Conservation (phyloP, 2,113 vertebrate species). For the Silurus glanis region DNA sequence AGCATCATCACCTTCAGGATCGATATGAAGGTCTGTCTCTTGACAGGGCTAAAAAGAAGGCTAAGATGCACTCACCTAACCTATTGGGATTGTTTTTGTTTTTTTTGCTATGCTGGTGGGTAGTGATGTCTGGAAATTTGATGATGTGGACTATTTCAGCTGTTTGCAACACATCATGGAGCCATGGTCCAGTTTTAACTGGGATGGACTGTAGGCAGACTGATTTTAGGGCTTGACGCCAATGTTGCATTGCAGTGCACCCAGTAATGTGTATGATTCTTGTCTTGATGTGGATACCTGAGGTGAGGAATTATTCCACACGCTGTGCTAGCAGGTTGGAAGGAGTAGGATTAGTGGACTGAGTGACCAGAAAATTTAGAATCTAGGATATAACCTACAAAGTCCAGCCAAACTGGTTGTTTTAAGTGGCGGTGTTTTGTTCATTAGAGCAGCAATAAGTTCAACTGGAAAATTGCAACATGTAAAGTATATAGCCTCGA, state of each 20-base stretch:
- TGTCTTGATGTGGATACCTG: neutral
- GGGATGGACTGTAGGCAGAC: constrained; percentile 3
- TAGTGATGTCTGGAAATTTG: neutral
- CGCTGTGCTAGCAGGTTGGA: neutral
- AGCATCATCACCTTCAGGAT: constrained; percentile 52
- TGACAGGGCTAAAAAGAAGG: neutral
- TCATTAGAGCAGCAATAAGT: neutral
- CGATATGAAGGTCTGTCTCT: constrained; percentile 54
- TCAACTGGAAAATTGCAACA: neutral
- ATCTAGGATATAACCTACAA: neutral
- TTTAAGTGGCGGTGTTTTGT: neutral
- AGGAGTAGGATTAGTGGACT: neutral
- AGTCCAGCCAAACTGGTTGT: neutral
- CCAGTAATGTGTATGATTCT: neutral
- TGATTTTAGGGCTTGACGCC: constrained; percentile 25
- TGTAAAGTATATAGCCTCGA: neutral
- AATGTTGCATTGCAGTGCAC: constrained; percentile 38
- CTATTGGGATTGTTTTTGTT: neutral
- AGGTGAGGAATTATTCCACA: neutral
- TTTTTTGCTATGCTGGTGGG: neutral
- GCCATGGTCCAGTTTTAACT: neutral
- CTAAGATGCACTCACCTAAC: neutral
- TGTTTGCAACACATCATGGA: constrained; percentile 1
- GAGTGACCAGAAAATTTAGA: too few relatives aligned
- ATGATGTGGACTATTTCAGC: constrained; percentile 9